phyloP scores from a whole-genome alignment of 2,113 vertebrate genomes.

The Athene cunicularia region DNA sequence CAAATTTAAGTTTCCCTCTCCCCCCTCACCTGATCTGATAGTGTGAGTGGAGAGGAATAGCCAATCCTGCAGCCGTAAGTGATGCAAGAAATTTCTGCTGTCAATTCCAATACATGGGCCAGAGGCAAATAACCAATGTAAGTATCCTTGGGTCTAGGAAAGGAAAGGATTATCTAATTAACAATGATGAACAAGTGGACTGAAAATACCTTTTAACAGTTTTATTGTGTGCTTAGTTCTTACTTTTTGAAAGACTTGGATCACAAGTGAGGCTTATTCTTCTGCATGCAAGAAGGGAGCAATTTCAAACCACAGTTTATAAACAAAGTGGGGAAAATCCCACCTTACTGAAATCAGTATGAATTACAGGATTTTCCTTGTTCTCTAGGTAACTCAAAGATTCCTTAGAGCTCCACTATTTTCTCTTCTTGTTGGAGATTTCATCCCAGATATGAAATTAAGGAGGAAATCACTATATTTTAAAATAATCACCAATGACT shows the following conservation, averaged over 20 bases:
- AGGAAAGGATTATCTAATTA: neutral
- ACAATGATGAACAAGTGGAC: neutral
- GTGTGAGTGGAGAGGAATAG: constrained; percentile 94
- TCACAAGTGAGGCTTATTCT: neutral
- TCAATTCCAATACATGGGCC: constrained; percentile 95
- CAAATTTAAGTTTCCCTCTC: neutral
- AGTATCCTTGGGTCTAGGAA: constrained; percentile 85
- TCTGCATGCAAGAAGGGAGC: neutral
- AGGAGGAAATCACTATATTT: neutral
- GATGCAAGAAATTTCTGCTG: constrained; percentile 94
- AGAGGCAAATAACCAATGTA: constrained; percentile 96
- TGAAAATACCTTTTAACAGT: neutral
- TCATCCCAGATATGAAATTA: neutral
- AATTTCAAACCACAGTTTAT: neutral
- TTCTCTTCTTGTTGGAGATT: neutral
- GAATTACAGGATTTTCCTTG: neutral
- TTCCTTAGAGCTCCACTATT: neutral
- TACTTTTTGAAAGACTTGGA: neutral
- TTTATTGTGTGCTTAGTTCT: neutral
- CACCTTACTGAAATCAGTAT: neutral
- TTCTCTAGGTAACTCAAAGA: neutral
- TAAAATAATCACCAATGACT: neutral
- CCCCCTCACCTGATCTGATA: constrained; percentile 92
- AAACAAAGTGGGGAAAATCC: neutral
- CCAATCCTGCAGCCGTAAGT: constrained; percentile 94